phyloP scores from a whole-genome alignment of 2,888 invertebrate species.

The Heteromyza rotundicornis region DNA sequence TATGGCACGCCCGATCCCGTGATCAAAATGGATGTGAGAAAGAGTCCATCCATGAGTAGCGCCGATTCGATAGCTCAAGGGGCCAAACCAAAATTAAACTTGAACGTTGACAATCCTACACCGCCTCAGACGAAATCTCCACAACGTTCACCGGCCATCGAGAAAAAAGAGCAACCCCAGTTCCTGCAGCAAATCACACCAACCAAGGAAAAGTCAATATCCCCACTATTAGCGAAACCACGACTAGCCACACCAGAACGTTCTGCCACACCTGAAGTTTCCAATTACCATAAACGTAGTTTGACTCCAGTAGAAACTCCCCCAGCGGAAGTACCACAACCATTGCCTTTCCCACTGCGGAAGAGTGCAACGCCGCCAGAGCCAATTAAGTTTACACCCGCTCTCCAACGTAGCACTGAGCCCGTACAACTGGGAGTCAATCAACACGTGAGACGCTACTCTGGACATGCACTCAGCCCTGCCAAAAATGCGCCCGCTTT shows the following conservation, averaged over 20 bases:
- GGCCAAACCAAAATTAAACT: constrained; percentile 35
- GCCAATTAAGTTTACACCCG: constrained; percentile 46
- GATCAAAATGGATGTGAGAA: constrained; percentile 45
- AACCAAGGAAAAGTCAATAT: constrained; percentile 34
- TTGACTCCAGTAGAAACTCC: constrained; percentile 30
- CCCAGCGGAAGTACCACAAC: background rate
- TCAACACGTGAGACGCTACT: constrained; percentile 49
- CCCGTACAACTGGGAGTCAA: constrained; percentile 51
- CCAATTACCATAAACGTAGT: constrained; percentile 31
- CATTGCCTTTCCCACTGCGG: constrained; percentile 27
- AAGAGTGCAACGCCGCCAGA: constrained; percentile 48
- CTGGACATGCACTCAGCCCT: constrained; percentile 44
- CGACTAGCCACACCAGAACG: constrained; percentile 29
- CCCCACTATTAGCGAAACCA: constrained; percentile 37
- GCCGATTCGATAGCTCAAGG: constrained; percentile 36
- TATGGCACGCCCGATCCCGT: constrained; percentile 65
- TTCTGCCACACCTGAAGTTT: constrained; percentile 29
- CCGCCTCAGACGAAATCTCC: constrained; percentile 27
- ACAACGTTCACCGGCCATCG: constrained; percentile 15
- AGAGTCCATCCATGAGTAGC: constrained; percentile 50
- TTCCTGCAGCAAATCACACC: constrained; percentile 30
- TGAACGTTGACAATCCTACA: constrained; percentile 38
- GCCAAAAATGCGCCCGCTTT: constrained; percentile 49
- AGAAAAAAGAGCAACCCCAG: constrained; percentile 13
- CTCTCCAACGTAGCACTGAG: constrained; percentile 56